Percentiles rank a stretch among this genome's conserved stretches.
Evolutionary conservation across 2,888 invertebrate species (phyloP).

Genomic region (Platycnemis pennipes): DNA sequence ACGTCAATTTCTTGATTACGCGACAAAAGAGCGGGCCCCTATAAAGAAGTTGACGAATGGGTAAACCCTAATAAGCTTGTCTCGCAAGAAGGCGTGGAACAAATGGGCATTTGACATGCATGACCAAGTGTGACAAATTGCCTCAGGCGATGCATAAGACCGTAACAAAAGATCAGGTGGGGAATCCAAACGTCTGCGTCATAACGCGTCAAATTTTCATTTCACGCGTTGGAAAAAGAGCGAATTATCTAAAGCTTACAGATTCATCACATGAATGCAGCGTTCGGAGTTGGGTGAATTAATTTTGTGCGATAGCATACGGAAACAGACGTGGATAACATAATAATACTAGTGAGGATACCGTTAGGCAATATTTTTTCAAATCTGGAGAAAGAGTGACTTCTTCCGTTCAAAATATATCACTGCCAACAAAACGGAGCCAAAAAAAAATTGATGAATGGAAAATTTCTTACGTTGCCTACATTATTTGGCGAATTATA

Average conservation of each 20-base stretch:
- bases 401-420: neutral
- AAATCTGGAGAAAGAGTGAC: neutral
- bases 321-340: neutral
- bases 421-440: no score
- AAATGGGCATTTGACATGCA: slow-evolving; percentile 19
- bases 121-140: slow-evolving; percentile 4
- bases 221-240: neutral
- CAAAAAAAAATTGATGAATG: no score
- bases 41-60: slow-evolving; percentile 36
- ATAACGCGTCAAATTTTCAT: slow-evolving; percentile 3
- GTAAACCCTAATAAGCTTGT: slow-evolving; percentile 31
- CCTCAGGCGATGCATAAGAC: neutral
- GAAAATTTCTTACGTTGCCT: no score
- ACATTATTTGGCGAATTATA: no score
- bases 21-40: neutral
- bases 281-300: neutral
- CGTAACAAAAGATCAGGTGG: slow-evolving; percentile 16
- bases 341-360: neutral
- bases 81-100: slow-evolving; percentile 12
- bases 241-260: neutral
- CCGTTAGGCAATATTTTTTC: neutral
- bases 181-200: neutral
- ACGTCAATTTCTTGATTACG: neutral
- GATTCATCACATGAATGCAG: neutral
- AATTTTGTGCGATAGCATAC: neutral